Conservation (phyloP, 2,888 invertebrate species). For the Mesorhabditis spiculigera region DNA sequence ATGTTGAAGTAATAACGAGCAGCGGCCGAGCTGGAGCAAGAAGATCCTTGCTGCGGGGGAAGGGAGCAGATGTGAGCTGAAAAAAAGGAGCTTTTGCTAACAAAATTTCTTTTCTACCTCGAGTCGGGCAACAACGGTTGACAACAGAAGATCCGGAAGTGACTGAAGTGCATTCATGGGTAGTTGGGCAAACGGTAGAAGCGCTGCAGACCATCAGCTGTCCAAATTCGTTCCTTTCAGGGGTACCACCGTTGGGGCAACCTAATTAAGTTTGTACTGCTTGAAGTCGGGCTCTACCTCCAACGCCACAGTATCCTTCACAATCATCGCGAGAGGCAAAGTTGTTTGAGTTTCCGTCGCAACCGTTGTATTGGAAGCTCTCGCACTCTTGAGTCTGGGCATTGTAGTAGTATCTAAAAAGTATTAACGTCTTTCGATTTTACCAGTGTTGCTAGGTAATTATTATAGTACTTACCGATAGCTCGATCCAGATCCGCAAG, state of each 20-base stretch:
- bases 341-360: conserved; percentile 57
- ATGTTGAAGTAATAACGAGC: conserved; percentile 48
- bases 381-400: conserved; percentile 52
- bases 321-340: conserved; percentile 54
- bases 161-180: conserved; percentile 55
- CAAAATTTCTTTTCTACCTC: conserved; percentile 7
- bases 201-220: conserved; percentile 53
- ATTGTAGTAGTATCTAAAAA: conserved; percentile 47
- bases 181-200: conserved; percentile 42
- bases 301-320: conserved; percentile 42
- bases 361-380: conserved; percentile 53
- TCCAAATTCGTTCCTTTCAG: conserved; percentile 53
- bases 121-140: conserved; percentile 42
- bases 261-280: conserved; percentile 12
- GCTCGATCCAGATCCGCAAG: conserved; percentile 53
- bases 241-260: conserved; percentile 55
- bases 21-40: conserved; percentile 53
- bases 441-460: conserved; percentile 33
- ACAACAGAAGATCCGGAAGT: conserved; percentile 49
- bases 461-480: conserved; percentile 45
- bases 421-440: conserved; percentile 9
- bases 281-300: conserved; percentile 13
- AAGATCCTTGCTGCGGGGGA: conserved; percentile 54
- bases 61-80: conserved; percentile 53
- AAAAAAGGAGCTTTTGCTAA: conserved; percentile 6